These are phyloP conservation scores for Molossus molossus DNA, from an alignment of 2,797 vertebrate genomes.

Conservation along the genomic window DNA sequence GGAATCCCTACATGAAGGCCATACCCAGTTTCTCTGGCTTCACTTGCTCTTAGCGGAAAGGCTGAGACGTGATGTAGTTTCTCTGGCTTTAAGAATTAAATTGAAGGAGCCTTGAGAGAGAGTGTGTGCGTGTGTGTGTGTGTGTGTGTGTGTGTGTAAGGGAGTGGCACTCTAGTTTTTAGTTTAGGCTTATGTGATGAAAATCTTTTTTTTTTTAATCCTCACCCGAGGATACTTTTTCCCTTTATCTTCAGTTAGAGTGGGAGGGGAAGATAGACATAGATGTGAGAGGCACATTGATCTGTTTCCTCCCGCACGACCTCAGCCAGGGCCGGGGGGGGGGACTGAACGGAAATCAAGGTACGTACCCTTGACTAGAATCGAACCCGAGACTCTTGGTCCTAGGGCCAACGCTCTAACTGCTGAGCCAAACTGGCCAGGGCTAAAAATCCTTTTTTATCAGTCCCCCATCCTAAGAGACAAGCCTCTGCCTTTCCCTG, in stretches of 20 bases:
- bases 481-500: not conserved
- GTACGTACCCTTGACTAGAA: no score
- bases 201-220: no score
- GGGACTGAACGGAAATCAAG: no score
- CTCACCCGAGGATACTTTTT: no score
- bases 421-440: no score
- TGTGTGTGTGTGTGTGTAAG: not conserved
- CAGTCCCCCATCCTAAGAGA: not conserved
- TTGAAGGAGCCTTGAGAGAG: not conserved
- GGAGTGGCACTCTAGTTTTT: not conserved
- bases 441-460: not conserved
- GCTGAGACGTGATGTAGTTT: not conserved
- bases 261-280: no score
- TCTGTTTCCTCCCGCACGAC: no score
- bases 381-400: no score
- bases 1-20: not conserved
- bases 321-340: no score
- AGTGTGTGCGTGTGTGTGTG: not conserved
- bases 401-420: no score
- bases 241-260: no score
- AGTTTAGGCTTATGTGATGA: not conserved
- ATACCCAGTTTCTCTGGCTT: not conserved
- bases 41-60: not conserved
- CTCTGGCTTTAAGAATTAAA: slow-evolving; percentile 45
- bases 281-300: no score